These are phyloP conservation scores for Escarpia spicata DNA, from an alignment of 2,888 invertebrate genomes.

Conservation along the genomic window DNA sequence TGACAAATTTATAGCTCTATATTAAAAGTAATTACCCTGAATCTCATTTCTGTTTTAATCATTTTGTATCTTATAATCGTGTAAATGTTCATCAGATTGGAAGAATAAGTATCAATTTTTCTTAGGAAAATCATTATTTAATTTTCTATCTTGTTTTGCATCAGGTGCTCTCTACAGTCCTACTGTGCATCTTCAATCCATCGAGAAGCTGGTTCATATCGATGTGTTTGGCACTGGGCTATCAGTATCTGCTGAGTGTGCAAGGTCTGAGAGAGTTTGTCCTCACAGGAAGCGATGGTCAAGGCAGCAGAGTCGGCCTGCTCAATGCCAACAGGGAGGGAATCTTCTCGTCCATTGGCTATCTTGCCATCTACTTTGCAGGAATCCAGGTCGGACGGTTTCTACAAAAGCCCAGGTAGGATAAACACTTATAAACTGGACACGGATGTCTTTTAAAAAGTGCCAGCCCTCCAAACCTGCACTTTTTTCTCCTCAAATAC, in stretches of 20 bases:
- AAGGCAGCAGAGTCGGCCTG: conserved; percentile 67
- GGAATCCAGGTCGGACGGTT: conserved; percentile 67
- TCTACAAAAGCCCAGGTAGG: conserved; percentile 53
- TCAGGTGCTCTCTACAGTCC: conserved; percentile 73
- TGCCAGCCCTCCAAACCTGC: too few relatives aligned
- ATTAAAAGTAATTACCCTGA: too few relatives aligned
- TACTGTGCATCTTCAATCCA: conserved; percentile 71
- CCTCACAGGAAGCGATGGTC: conserved; percentile 66
- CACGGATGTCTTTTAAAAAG: too few relatives aligned
- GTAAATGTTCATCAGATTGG: too few relatives aligned
- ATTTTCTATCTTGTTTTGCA: conserved; percentile 27
- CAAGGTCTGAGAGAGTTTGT: conserved; percentile 77
- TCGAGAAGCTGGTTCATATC: conserved; percentile 69
- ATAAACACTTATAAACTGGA: not conserved
- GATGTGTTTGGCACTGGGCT: conserved; percentile 70
- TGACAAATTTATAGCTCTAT: too few relatives aligned
- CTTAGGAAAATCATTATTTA: not conserved
- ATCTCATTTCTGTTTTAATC: too few relatives aligned
- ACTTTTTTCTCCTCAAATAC: too few relatives aligned
- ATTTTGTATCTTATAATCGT: too few relatives aligned
- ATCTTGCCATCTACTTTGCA: conserved; percentile 82
- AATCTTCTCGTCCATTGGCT: conserved; percentile 84
- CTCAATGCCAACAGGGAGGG: conserved; percentile 92
- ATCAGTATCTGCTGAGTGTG: conserved; percentile 75
- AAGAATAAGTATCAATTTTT: too few relatives aligned